phyloP scores from a whole-genome alignment of 2,888 invertebrate species.

The Anoncus sp. region DNA sequence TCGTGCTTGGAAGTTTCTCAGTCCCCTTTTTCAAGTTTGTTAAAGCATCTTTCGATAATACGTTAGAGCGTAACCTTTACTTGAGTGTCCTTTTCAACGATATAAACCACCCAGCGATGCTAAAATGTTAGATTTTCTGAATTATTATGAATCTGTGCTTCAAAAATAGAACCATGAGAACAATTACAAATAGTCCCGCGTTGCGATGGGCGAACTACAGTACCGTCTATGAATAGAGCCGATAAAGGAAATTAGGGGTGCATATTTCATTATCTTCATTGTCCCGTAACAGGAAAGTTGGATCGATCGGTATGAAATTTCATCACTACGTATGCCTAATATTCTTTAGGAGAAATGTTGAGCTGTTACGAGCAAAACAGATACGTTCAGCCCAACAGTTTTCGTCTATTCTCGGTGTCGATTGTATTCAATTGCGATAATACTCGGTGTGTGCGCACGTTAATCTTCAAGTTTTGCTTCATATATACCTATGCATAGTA shows the following conservation, averaged over 20 bases:
- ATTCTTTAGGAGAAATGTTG: not conserved
- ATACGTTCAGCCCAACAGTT: constrained; percentile 7
- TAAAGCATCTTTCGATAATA: not conserved
- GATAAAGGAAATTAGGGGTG: not conserved
- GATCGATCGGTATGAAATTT: constrained; percentile 35
- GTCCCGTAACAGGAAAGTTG: not conserved
- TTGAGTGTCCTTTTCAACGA: too few relatives aligned
- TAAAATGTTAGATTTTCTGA: not conserved
- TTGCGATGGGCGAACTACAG: not conserved
- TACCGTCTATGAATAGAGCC: not conserved
- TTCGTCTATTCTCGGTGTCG: not conserved
- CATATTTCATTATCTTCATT: not conserved
- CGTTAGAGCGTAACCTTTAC: too few relatives aligned
- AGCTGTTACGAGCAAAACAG: not conserved
- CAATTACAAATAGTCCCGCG: not conserved
- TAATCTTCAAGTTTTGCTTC: not conserved
- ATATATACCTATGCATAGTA: not conserved
- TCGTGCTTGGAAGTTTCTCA: not conserved
- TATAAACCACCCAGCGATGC: not conserved
- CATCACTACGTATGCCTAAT: not conserved
- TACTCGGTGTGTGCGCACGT: not conserved
- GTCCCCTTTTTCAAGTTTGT: not conserved
- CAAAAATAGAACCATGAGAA: not conserved
- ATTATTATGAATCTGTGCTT: not conserved
- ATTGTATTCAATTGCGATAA: constrained; percentile 6